Evolutionary conservation across 2,113 vertebrate species (phyloP).

Genomic region (Oreochromis niloticus): DNA sequence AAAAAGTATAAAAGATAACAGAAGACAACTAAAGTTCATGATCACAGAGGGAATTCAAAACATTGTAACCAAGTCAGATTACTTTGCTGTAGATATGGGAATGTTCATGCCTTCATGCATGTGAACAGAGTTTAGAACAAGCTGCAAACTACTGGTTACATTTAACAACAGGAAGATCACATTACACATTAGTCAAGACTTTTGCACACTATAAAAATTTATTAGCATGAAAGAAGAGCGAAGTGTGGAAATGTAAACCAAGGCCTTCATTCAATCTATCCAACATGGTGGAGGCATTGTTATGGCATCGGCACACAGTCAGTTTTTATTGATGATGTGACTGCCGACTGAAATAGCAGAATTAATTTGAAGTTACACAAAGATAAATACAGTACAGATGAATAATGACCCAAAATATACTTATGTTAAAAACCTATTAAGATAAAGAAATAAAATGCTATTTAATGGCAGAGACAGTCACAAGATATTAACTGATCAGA

Average conservation of each 20-base stretch:
- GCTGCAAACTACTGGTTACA: neutral
- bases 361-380: neutral
- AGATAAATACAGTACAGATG: neutral
- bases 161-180: neutral
- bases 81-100: fast-evolving
- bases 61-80: neutral
- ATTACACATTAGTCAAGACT: neutral
- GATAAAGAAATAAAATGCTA: neutral
- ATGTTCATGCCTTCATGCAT: neutral
- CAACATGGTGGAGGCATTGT: neutral
- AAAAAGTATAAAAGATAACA: neutral
- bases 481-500: neutral
- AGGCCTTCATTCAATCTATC: neutral
- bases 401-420: neutral
- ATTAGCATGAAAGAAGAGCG: neutral
- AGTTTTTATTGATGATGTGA: neutral
- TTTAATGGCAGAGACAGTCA: neutral
- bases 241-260: neutral
- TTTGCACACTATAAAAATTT: neutral
- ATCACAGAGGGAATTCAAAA: neutral
- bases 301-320: neutral
- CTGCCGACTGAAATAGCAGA: neutral
- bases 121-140: neutral
- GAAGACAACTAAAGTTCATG: neutral
- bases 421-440: neutral